Percentiles rank a stretch among this genome's conserved stretches.
Evolutionary conservation across 2,797 vertebrate species (phyloP).

Genomic region (Anomalospiza imberbis): DNA sequence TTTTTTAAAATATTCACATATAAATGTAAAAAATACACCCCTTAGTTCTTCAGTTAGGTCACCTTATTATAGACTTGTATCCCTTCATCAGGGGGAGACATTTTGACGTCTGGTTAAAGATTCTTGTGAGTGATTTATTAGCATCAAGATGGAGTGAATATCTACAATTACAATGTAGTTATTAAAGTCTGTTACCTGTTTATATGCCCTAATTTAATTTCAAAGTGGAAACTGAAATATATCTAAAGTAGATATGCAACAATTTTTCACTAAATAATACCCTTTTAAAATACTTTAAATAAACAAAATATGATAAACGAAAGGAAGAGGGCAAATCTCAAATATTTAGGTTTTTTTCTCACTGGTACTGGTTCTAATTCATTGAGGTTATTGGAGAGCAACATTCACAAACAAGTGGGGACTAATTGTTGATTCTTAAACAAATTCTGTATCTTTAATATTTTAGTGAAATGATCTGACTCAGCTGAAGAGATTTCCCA

Average conservation of each 20-base stretch:
- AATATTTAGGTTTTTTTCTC: background rate
- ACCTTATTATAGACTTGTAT: background rate
- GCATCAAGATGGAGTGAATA: constrained; percentile 31
- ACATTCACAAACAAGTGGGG: background rate
- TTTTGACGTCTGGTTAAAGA: constrained; percentile 51
- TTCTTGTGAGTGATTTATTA: constrained; percentile 57
- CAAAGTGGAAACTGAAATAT: constrained; percentile 23
- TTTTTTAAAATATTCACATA: background rate
- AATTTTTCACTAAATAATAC: background rate
- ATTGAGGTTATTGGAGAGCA: background rate
- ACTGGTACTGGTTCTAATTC: background rate
- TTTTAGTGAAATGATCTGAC: background rate
- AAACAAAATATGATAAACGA: background rate
- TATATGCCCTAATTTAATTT: background rate
- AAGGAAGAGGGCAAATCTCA: background rate
- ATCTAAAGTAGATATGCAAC: constrained; percentile 45
- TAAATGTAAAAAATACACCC: background rate
- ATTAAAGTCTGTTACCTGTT: background rate
- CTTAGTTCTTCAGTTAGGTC: background rate
- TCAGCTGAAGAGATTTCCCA: background rate
- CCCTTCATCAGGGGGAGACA: background rate
- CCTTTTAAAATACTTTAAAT: background rate
- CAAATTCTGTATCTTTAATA: background rate
- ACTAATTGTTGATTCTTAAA: background rate
- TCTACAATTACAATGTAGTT: constrained; percentile 59